Conservation (phyloP, 1,140 invertebrate genomes). For the Plutomurus gul region DNA sequence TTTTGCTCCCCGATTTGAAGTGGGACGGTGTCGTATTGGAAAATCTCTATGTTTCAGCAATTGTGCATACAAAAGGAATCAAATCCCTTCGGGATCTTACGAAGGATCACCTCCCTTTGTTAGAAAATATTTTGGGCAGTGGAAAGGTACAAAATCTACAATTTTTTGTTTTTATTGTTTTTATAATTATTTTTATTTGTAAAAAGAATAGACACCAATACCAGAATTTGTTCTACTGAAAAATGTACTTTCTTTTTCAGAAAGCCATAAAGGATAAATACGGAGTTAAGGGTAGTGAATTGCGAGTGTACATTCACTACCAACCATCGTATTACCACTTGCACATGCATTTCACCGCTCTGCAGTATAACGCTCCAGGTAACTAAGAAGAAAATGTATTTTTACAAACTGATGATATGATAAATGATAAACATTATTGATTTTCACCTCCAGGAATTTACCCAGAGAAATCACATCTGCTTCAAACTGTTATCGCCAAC, state of each 20-base stretch:
- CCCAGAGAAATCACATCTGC: conserved; percentile 81
- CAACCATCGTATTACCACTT: conserved; percentile 96
- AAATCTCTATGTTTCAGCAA: conserved; percentile 81
- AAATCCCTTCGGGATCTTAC: conserved; percentile 83
- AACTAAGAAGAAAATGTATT: conserved; percentile 43
- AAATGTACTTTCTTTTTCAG: conserved; percentile 59
- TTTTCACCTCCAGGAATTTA: conserved; percentile 64
- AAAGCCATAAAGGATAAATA: conserved; percentile 79
- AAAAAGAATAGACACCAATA: neutral
- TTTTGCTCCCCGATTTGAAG: conserved; percentile 89
- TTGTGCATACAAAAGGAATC: conserved; percentile 73
- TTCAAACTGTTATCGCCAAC: conserved; percentile 89
- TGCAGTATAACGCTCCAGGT: conserved; percentile 81
- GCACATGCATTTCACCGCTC: conserved; percentile 89
- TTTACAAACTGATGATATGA: neutral
- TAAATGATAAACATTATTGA: neutral
- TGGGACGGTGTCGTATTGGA: conserved; percentile 82
- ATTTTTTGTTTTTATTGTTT: conserved; percentile 14
- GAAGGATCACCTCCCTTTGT: conserved; percentile 74
- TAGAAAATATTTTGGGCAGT: conserved; percentile 78
- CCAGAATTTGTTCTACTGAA: neutral
- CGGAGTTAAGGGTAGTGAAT: conserved; percentile 68
- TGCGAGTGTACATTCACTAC: conserved; percentile 91
- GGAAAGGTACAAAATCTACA: conserved; percentile 65
- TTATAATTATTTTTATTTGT: neutral